These are phyloP conservation scores for Heliornis fulica DNA, from an alignment of 2,113 vertebrate species.

Conservation along the genomic window DNA sequence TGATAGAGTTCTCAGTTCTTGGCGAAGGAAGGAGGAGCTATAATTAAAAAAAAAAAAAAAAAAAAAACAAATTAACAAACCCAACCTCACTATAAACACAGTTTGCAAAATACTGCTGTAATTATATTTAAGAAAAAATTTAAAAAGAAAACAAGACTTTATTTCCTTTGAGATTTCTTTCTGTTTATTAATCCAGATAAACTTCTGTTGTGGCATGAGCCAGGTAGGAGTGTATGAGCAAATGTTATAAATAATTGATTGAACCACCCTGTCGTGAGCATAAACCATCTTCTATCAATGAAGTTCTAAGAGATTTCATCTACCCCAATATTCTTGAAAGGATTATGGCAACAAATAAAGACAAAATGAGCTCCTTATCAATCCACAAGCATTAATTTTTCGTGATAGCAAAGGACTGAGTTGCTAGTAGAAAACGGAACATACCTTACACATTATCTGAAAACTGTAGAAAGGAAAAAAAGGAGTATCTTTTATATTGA, in stretches of 20 bases:
- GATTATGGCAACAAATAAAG: conserved; percentile 10
- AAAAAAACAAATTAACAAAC: neutral
- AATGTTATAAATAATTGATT: conserved; percentile 36
- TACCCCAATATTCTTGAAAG: conserved; percentile 20
- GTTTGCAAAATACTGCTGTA: neutral
- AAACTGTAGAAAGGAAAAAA: neutral
- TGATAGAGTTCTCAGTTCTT: too few species aligned
- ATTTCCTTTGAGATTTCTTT: neutral
- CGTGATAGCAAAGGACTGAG: neutral
- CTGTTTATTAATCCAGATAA: neutral
- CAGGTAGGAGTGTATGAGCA: neutral
- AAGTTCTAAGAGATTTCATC: conserved; percentile 18
- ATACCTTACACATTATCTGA: neutral
- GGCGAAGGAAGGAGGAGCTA: too few species aligned
- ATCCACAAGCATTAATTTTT: conserved; percentile 39
- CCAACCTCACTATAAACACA: neutral
- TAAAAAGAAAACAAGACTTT: neutral
- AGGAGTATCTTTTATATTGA: neutral
- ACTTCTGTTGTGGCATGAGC: neutral
- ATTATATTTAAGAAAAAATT: neutral
- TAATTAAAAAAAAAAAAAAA: neutral
- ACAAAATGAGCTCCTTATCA: conserved; percentile 26
- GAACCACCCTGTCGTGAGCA: neutral
- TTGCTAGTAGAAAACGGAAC: conserved; percentile 24
- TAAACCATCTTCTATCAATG: neutral